These are phyloP conservation scores for Cassiopea xamachana DNA, from an alignment of 30 jellyfish, hydroid and myxozoan genomes.

Conservation along the genomic window DNA sequence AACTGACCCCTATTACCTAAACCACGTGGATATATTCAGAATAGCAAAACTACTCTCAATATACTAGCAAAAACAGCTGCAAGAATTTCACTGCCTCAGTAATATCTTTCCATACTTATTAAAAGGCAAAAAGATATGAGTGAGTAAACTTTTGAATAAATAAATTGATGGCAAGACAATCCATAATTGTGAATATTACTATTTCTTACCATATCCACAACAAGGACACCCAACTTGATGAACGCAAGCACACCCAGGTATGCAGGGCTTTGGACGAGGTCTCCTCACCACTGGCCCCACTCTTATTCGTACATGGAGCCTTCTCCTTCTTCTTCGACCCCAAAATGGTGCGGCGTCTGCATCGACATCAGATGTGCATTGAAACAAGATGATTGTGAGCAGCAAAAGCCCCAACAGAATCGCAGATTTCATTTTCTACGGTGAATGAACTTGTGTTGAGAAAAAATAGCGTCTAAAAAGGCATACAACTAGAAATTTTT, in stretches of 20 bases:
- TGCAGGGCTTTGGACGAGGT: neutral
- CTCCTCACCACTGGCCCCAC: neutral
- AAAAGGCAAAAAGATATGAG: too few species aligned
- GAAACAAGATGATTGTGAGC: neutral
- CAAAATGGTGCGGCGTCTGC: neutral
- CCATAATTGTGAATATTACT: neutral
- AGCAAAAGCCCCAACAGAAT: conserved; percentile 1
- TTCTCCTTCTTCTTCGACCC: conserved; percentile 10
- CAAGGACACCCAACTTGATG: neutral
- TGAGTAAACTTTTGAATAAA: too few species aligned
- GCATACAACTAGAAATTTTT: neutral
- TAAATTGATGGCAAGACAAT: too few species aligned
- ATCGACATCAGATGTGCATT: conserved; percentile 11
- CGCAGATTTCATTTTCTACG: conserved; percentile 19
- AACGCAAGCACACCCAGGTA: neutral
- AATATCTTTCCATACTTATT: too few species aligned
- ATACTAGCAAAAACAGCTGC: too few species aligned
- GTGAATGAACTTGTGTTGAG: too few species aligned
- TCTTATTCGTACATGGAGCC: neutral
- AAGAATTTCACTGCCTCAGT: too few species aligned
- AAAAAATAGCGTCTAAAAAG: neutral
- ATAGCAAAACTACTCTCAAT: too few species aligned
- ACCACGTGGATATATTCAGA: too few species aligned
- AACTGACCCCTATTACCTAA: too few species aligned
- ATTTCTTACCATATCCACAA: neutral